Evolutionary conservation across 2,888 invertebrate species (phyloP).

Genomic region (Stictocephala bisonia): DNA sequence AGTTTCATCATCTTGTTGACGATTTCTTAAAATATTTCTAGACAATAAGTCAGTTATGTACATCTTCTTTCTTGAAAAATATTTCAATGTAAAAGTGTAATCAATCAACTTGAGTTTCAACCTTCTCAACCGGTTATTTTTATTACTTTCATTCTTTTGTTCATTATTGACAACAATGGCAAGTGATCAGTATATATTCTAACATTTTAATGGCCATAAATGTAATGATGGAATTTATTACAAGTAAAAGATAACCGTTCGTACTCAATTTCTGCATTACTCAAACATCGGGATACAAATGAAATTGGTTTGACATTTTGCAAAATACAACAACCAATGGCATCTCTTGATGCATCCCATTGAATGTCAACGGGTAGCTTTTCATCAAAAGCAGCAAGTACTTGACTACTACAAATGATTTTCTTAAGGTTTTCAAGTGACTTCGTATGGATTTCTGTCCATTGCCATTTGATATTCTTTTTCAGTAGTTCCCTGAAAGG

Average conservation of each 20-base stretch:
- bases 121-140: constrained; percentile 37
- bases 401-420: constrained; percentile 12
- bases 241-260: too few species aligned
- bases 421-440: not conserved
- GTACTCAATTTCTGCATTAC: too few species aligned
- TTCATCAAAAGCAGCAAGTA: not conserved
- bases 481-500: not conserved
- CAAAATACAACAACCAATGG: constrained; percentile 43
- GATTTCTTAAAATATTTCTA: not conserved
- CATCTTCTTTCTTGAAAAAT: constrained; percentile 57
- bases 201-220: constrained; percentile 44
- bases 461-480: constrained; percentile 10
- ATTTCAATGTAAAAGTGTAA: constrained; percentile 48
- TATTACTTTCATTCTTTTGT: constrained; percentile 38
- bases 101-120: constrained; percentile 35
- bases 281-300: constrained; percentile 50
- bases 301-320: constrained; percentile 45
- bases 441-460: not conserved
- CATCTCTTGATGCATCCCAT: constrained; percentile 28
- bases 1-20: not conserved
- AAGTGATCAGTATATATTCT: constrained; percentile 40
- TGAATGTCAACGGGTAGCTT: not conserved
- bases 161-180: constrained; percentile 44
- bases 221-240: constrained; percentile 61
- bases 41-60: constrained; percentile 54